A percentile compares a stretch with the other conserved stretches of the same genome.
phyloP scores from a whole-genome alignment of 2,888 invertebrate species.

The Himalopsyche japonica region DNA sequence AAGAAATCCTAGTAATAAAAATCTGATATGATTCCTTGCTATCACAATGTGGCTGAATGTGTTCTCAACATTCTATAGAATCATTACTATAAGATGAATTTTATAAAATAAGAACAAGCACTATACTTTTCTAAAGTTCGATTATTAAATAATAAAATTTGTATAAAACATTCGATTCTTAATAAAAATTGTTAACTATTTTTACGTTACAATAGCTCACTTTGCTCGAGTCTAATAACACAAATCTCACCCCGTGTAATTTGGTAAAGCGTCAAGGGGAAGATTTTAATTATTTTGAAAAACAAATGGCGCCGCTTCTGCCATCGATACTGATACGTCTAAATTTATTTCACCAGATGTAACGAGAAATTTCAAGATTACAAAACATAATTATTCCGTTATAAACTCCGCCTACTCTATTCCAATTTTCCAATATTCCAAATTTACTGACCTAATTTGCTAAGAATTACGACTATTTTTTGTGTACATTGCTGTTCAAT shows the following conservation, averaged over 20 bases:
- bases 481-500: too few species aligned
- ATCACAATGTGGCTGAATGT: too few species aligned
- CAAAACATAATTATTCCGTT: neutral
- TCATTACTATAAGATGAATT: too few species aligned
- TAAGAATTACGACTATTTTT: too few species aligned
- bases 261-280: constrained; percentile 37
- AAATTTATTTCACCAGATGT: constrained; percentile 35
- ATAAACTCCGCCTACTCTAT: neutral
- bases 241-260: constrained; percentile 24
- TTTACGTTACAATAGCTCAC: neutral
- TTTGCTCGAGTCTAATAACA: neutral
- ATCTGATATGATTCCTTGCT: too few species aligned
- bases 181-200: too few species aligned
- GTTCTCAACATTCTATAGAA: too few species aligned
- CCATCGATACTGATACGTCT: constrained; percentile 33
- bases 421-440: neutral
- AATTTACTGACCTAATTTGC: neutral
- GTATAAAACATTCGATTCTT: too few species aligned
- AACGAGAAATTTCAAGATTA: constrained; percentile 13
- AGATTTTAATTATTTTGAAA: constrained; percentile 41
- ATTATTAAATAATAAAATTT: too few species aligned
- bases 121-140: too few species aligned
- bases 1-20: too few species aligned
- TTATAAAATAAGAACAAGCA: too few species aligned
- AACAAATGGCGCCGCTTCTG: constrained; percentile 35